A percentile compares a stretch with the other conserved stretches of the same genome.
Evolutionary conservation across 2,888 invertebrate species (phyloP).

Genomic region (Leptopilina drosophilae): DNA sequence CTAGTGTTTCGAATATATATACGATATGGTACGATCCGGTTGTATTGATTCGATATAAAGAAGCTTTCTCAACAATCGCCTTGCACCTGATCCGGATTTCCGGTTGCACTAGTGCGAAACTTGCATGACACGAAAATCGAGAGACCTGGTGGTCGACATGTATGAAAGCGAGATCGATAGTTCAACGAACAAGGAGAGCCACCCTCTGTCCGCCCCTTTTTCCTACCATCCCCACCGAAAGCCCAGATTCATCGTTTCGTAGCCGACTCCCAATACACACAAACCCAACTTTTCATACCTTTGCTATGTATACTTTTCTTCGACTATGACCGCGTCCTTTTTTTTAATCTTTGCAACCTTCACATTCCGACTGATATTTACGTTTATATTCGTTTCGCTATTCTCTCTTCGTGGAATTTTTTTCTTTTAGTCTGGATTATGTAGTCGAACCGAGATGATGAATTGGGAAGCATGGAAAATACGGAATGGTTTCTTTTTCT

Average conservation of each 20-base stretch:
- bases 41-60: constrained; percentile 35
- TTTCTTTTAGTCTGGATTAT: too few relatives aligned
- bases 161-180: constrained; percentile 68
- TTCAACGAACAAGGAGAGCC: constrained; percentile 72
- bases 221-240: constrained; percentile 42
- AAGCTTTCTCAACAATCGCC: constrained; percentile 37
- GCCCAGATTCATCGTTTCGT: constrained; percentile 15
- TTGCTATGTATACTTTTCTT: background rate
- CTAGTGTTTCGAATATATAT: constrained; percentile 18
- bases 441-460: too few relatives aligned
- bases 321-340: constrained; percentile 20
- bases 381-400: background rate
- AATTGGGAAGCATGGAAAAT: too few relatives aligned
- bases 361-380: constrained; percentile 9
- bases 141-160: constrained; percentile 15
- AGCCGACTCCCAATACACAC: constrained; percentile 12
- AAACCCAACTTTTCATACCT: constrained; percentile 4
- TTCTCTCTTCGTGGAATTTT: background rate
- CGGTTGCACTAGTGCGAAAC: constrained; percentile 50
- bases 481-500: too few relatives aligned
- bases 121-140: constrained; percentile 54
- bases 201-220: constrained; percentile 51
- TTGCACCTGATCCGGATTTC: constrained; percentile 46
- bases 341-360: constrained; percentile 40
- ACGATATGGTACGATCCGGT: constrained; percentile 34